Evolutionary conservation across 1,140 invertebrate genomes (phyloP), one percentile per base, ranked within the genome.

Genomic region (Calephelis virginiensis): DNA sequence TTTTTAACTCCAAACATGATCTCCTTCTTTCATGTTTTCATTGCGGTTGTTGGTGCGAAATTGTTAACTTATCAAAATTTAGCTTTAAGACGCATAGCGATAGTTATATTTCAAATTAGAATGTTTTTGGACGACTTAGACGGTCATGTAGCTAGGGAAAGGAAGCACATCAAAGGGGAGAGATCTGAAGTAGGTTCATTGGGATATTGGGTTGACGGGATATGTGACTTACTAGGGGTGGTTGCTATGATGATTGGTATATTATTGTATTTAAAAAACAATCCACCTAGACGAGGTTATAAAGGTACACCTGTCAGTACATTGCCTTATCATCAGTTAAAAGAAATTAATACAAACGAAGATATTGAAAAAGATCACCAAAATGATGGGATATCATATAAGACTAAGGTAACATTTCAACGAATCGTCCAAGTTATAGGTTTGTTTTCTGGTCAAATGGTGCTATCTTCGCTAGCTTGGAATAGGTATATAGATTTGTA

Each of bases 71-170:
- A 93, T 65, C 94, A 94, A 74, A 94, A 93, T 71, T 81, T 96
- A 37, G 91, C 92, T 5, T 93, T 93, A 46, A 85, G 96, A 46
- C 91, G 95, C 12, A 63, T 96, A 0, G 96, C 94, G 0, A 94
- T 96, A 1, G 79, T 96, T 6, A 76, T 96, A 6, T 97, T 96
- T 80, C 94, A 96, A 88, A 81, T 96, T 8, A 89, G 96, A 64
- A 95, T 95, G 66, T 96, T 96, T 84, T 73, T 96, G 37, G 96
- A 97, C 76, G 95, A 96, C 77, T 77, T 97, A 61, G 96, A 97
- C 78, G 96, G 96, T 0, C 94, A 95, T 76, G 95, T 97, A 8
- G 95, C 95, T 1, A 92, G 96, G 65, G 93, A 93, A 14, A 92
- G 93, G 50, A 94, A 93, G 74, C 92, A 95, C 78, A 93, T 96